Percentiles rank a stretch among this genome's conserved stretches.
Evolutionary conservation across 2,888 invertebrate species (phyloP).

Genomic region (Ecliptopera silaceata): DNA sequence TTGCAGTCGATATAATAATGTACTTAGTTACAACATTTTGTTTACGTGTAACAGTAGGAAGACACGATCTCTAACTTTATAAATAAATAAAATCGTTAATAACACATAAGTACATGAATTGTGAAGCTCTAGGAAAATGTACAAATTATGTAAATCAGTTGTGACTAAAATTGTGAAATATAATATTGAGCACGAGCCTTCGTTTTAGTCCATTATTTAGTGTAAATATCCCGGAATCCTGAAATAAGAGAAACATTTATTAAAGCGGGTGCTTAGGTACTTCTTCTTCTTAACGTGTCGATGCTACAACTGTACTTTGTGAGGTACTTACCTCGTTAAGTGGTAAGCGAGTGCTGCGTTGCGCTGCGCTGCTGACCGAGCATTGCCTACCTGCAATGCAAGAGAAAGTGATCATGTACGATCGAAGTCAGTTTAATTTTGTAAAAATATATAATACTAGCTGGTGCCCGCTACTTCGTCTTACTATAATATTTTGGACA

Average conservation of each 20-base stretch:
- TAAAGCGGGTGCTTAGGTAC: too few species aligned
- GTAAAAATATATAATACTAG: too few species aligned
- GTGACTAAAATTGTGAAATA: slow-evolving; percentile 35
- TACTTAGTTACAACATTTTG: not conserved
- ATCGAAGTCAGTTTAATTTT: too few species aligned
- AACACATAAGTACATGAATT: not conserved
- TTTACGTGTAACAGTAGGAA: not conserved
- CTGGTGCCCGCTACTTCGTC: too few species aligned
- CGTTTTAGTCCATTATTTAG: slow-evolving; percentile 1
- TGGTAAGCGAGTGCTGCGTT: too few species aligned
- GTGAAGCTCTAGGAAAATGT: slow-evolving; percentile 38
- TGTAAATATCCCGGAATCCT: not conserved
- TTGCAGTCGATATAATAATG: not conserved
- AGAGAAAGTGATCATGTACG: too few species aligned
- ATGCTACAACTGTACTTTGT: too few species aligned
- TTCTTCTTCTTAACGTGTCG: too few species aligned
- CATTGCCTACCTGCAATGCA: too few species aligned
- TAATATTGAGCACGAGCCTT: slow-evolving; percentile 41
- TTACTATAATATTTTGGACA: too few species aligned
- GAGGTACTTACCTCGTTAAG: too few species aligned
- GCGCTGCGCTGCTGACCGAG: too few species aligned
- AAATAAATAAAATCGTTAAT: not conserved
- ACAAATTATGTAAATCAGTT: slow-evolving; percentile 40
- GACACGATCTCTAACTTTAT: slow-evolving; percentile 4
- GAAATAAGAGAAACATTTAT: not conserved